These are phyloP conservation scores for Oreochromis spilurus DNA, from an alignment of 2,113 vertebrate species.

Conservation along the genomic window DNA sequence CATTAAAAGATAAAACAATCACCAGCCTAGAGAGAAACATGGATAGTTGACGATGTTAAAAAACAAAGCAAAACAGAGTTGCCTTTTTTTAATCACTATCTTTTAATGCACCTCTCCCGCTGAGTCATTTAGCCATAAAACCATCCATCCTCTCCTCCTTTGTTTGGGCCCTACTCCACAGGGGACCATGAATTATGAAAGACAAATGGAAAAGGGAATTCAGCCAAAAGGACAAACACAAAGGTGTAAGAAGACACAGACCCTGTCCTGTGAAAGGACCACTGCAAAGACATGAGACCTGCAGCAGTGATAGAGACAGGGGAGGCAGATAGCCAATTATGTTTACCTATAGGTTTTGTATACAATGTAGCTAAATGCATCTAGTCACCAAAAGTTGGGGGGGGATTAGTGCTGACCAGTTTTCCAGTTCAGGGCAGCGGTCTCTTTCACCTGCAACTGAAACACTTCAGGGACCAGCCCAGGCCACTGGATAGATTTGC, in stretches of 20 bases:
- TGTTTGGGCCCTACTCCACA: not conserved
- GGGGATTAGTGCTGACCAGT: not conserved
- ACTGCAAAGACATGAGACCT: not conserved
- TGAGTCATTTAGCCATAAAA: conserved; percentile 5
- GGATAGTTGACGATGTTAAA: not conserved
- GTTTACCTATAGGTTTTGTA: not conserved
- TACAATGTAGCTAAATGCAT: not conserved
- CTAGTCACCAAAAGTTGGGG: not conserved
- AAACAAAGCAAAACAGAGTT: not conserved
- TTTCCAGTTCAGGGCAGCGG: not conserved
- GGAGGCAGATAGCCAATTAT: not conserved
- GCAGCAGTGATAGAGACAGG: not conserved
- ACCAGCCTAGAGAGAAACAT: not conserved
- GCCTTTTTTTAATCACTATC: not conserved
- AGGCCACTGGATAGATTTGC: not conserved
- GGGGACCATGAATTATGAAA: conserved; percentile 51
- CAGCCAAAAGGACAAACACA: conserved; percentile 4
- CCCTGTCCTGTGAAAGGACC: not conserved
- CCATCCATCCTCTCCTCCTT: conserved; percentile 15
- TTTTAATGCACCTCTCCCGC: not conserved
- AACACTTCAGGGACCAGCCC: not conserved
- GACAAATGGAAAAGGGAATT: not conserved
- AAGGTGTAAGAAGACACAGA: not conserved
- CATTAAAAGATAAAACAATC: not conserved
- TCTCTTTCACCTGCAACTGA: not conserved